Evolutionary conservation across 2,113 vertebrate species (phyloP).

Genomic region (Asarcornis scutulata): DNA sequence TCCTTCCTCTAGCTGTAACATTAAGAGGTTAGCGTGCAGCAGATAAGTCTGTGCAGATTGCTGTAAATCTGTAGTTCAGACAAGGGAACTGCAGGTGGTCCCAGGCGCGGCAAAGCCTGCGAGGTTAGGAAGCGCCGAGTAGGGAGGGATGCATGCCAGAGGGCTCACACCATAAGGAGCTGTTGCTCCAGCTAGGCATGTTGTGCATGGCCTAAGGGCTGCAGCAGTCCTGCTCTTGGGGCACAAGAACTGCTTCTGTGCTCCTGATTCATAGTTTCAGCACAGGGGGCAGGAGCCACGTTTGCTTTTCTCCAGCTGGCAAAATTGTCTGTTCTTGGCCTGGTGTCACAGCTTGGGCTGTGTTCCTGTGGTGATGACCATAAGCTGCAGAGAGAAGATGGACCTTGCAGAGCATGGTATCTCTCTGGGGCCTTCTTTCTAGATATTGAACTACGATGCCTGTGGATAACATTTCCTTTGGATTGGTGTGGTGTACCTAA

Average conservation of each 20-base stretch:
- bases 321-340: neutral
- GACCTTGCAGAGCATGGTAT: neutral
- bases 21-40: neutral
- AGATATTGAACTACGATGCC: neutral
- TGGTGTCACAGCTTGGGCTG: neutral
- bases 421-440: neutral
- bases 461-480: neutral
- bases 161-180: accelerated
- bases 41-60: neutral
- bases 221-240: accelerated
- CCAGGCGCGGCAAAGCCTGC: neutral
- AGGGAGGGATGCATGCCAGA: neutral
- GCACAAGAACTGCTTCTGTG: accelerated
- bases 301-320: neutral
- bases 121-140: neutral
- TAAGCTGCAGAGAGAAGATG: neutral
- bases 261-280: neutral
- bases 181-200: neutral
- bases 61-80: neutral
- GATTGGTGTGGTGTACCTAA: neutral
- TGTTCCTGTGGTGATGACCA: neutral
- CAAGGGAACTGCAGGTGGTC: neutral
- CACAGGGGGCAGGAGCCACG: neutral
- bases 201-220: neutral
- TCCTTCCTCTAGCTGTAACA: neutral